Evolutionary conservation across 2,888 invertebrate species (phyloP).

Genomic region (Cheilosia pagana): DNA sequence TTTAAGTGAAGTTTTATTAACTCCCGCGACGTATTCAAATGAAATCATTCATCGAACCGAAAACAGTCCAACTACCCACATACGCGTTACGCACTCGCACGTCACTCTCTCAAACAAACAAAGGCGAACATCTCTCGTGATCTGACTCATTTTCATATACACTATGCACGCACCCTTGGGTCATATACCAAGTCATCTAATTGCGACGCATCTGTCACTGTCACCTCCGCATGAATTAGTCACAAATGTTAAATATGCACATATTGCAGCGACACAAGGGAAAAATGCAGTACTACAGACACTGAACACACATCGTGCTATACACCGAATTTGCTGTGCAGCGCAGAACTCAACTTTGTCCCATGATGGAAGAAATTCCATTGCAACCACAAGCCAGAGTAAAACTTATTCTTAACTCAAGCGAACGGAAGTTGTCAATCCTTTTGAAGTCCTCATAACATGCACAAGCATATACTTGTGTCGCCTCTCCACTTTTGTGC

Average conservation of each 20-base stretch:
- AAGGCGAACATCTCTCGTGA: neutral
- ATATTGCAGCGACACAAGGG: neutral
- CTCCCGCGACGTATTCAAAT: too few species aligned
- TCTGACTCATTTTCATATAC: neutral
- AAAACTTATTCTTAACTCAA: slow-evolving; percentile 37
- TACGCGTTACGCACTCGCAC: too few species aligned
- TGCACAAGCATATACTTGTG: slow-evolving; percentile 15
- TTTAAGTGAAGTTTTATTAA: too few species aligned
- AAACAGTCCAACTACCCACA: too few species aligned
- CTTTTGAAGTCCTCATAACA: slow-evolving; percentile 67
- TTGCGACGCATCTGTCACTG: slow-evolving; percentile 58
- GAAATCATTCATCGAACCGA: too few species aligned
- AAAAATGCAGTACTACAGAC: neutral
- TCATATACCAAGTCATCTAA: slow-evolving; percentile 50
- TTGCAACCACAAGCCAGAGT: slow-evolving; percentile 17
- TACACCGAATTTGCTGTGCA: neutral
- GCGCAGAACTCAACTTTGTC: neutral
- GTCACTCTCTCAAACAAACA: slow-evolving; percentile 13
- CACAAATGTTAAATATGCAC: slow-evolving; percentile 43
- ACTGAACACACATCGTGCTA: too few species aligned
- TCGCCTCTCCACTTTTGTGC: slow-evolving; percentile 28
- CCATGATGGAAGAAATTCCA: slow-evolving; percentile 7
- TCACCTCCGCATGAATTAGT: slow-evolving; percentile 51
- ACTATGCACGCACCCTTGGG: slow-evolving; percentile 4
- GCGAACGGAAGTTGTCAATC: slow-evolving; percentile 65